Percentiles rank a stretch among this genome's conserved stretches.
phyloP scores from a whole-genome alignment of 1,140 invertebrate species.

The Ceratina calcarata region DNA sequence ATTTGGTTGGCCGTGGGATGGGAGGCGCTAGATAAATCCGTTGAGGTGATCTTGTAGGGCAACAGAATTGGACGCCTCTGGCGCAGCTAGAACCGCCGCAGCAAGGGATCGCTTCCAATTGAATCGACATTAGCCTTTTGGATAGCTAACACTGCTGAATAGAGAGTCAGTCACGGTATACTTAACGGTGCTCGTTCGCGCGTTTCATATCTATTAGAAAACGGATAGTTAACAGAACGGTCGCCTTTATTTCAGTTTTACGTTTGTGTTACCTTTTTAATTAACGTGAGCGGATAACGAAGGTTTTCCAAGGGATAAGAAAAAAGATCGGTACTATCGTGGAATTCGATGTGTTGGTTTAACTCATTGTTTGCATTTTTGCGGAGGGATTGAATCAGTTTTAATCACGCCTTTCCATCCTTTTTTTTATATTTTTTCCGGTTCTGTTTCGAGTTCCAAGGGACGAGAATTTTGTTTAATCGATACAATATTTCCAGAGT shows the following conservation, averaged over 20 bases:
- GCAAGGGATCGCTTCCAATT: not conserved
- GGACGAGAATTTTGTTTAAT: conserved; percentile 15
- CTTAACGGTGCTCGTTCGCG: conserved; percentile 1
- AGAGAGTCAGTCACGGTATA: not conserved
- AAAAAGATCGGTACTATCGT: no score
- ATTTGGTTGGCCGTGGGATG: conserved; percentile 57
- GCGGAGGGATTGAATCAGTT: no score
- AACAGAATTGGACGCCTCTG: conserved; percentile 16
- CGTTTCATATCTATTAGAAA: conserved; percentile 3
- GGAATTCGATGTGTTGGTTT: no score
- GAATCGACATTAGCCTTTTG: conserved; percentile 18
- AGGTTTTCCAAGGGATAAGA: not conserved
- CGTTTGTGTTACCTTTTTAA: not conserved
- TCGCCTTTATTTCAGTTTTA: not conserved
- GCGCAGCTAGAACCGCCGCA: not conserved
- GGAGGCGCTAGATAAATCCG: conserved; percentile 58
- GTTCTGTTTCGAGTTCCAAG: not conserved
- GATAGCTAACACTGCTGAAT: not conserved
- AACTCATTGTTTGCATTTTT: no score
- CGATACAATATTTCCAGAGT: conserved; percentile 18
- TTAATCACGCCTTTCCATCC: not conserved
- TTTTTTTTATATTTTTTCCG: not conserved
- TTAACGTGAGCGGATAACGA: not conserved
- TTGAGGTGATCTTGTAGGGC: conserved; percentile 53
- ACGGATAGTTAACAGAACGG: not conserved